phyloP scores from a whole-genome alignment of 2,888 invertebrate genomes.

The Ernsta delagoae region DNA sequence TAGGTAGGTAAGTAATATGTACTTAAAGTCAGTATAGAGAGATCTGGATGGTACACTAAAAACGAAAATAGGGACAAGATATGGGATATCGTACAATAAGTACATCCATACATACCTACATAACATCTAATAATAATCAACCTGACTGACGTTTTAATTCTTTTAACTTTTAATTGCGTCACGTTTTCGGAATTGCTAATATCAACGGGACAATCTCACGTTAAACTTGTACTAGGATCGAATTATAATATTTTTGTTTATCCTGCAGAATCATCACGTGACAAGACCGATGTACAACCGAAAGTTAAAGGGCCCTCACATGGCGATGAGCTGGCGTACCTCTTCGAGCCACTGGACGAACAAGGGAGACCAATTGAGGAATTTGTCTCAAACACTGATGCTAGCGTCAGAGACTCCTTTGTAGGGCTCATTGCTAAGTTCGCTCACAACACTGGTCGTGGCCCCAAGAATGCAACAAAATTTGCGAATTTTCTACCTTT shows the following conservation, averaged over 20 bases:
- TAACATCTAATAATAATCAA: too few relatives aligned
- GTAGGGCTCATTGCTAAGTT: constrained; percentile 88
- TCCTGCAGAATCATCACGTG: constrained; percentile 41
- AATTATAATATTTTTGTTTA: background rate
- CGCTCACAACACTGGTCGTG: constrained; percentile 71
- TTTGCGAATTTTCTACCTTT: constrained; percentile 42
- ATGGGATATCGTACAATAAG: too few relatives aligned
- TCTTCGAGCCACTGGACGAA: constrained; percentile 87
- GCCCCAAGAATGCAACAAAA: constrained; percentile 45
- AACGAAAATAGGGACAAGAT: too few relatives aligned
- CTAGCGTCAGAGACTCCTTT: constrained; percentile 87
- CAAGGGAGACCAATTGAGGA: constrained; percentile 82
- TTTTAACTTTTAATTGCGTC: too few relatives aligned
- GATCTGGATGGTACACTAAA: too few relatives aligned
- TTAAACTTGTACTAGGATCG: too few relatives aligned
- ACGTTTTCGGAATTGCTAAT: too few relatives aligned
- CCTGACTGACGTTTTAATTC: too few relatives aligned
- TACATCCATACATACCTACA: too few relatives aligned
- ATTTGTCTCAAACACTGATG: constrained; percentile 80
- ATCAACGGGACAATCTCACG: too few relatives aligned
- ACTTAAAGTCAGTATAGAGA: too few relatives aligned
- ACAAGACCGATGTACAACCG: constrained; percentile 43
- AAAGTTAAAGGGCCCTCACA: constrained; percentile 81
- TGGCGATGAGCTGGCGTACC: constrained; percentile 89
- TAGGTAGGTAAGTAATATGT: too few relatives aligned